A percentile compares a stretch with the other conserved stretches of the same genome.
phyloP scores from a whole-genome alignment of 2,888 invertebrate species.

The Thymelicus acteon region DNA sequence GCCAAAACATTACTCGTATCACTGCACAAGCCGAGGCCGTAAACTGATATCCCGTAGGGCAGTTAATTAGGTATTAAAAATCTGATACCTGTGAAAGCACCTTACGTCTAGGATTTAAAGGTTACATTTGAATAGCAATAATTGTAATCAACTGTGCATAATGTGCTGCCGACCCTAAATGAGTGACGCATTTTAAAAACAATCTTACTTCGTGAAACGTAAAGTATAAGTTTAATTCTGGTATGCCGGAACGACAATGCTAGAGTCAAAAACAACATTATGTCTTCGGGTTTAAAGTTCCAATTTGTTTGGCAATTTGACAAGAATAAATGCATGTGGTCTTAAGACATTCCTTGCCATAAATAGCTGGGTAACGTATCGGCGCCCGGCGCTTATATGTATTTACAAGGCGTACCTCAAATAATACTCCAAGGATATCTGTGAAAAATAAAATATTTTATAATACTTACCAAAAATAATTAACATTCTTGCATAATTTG shows the following conservation, averaged over 20 bases:
- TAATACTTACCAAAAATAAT: not conserved
- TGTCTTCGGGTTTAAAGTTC: conserved; percentile 43
- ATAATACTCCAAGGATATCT: conserved; percentile 40
- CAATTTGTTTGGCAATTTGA: conserved; percentile 46
- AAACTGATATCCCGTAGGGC: conserved; percentile 34
- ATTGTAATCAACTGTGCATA: conserved; percentile 17
- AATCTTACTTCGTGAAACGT: conserved; percentile 16
- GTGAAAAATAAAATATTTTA: not conserved
- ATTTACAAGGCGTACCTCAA: conserved; percentile 43
- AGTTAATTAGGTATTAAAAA: conserved; percentile 32
- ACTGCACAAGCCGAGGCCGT: conserved; percentile 9
- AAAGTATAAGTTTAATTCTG: conserved; percentile 21
- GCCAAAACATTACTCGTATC: conserved; percentile 31
- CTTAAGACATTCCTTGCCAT: conserved; percentile 78
- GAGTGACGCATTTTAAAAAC: conserved; percentile 16
- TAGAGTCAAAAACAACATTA: conserved; percentile 20
- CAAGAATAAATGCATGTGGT: conserved; percentile 63
- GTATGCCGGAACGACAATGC: conserved; percentile 1
- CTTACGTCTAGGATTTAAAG: conserved; percentile 44
- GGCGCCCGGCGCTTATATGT: conserved; percentile 54
- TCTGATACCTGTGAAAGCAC: conserved; percentile 5
- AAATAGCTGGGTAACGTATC: conserved; percentile 71
- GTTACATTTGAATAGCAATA: conserved; percentile 45
- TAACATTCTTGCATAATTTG: no score
- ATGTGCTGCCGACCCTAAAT: conserved; percentile 27